Base-by-base conservation (phyloP, 2,888 invertebrate species). In the Cryptus viduatorius region DNA sequence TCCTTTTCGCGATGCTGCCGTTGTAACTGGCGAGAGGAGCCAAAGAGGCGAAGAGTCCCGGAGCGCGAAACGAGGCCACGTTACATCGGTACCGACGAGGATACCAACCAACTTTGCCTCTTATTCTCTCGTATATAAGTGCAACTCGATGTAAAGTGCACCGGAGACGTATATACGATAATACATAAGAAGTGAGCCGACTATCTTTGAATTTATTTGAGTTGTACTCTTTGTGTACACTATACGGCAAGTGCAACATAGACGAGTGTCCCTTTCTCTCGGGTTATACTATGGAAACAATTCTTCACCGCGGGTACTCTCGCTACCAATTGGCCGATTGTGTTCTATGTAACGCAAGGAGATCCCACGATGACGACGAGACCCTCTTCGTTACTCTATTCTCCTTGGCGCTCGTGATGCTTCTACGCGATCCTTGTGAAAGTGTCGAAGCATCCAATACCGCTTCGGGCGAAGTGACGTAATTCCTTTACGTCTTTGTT, bases 41-140 rank as follows among this genome's bases (percentile, higher is more conserved):
- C 77, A 8, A 37, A 37, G 37, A 37, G 37, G 82, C 72, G 82
- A 82, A 65, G 82, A 82, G 82, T 42, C 50, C 61, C 61, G 29
- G 37, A 64, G 67, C 46, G 42, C 61, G 82, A 82, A 82, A 82
- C 82, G 78, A 73, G 82, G 82, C 78, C 82, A 82, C 73, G 82
- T 82, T 82, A 82, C 82, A 78, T 78, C 78, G 82, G 76, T 24
- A 53, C 37, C 64, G 24, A 14, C 50, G 76, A 72, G 61, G 61
- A 61, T 61, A 61, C 59, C 24, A 24, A 53, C n/a, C 53, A 10
- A 14, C 61, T 37, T 37, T n/a, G 61, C 14, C 53, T 76, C 73
- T 75, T 42, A 59, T 48, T 19, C 69, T 69, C 76, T 44, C 29
- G 81, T 61, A 48, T 77, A 46, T 46, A 37, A 65, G 76, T 50